Percentiles rank a stretch among this genome's conserved stretches.
These are phyloP conservation scores for Rugalucina vietnamica DNA, from an alignment of 2,888 invertebrate species.

Conservation along the genomic window DNA sequence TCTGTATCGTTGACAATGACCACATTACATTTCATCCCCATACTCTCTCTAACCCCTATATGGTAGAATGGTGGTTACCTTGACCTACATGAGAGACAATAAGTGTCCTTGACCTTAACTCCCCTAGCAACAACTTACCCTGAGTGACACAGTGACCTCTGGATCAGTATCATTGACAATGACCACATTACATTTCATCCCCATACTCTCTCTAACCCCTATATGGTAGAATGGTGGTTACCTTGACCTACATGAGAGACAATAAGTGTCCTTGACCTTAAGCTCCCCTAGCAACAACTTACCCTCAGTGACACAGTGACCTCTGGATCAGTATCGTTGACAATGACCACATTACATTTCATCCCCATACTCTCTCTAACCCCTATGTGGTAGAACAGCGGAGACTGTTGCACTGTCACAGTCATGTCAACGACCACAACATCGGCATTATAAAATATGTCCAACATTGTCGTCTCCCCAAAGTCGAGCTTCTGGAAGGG, in stretches of 20 bases:
- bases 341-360: slow-evolving; percentile 92
- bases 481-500: slow-evolving; percentile 97
- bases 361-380: slow-evolving; percentile 98
- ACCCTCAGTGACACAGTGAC: slow-evolving; percentile 95
- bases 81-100: too few relatives aligned
- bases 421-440: slow-evolving; percentile 98
- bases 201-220: slow-evolving; percentile 98
- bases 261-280: too few relatives aligned
- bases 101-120: too few relatives aligned
- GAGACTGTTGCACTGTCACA: slow-evolving; percentile 93
- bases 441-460: slow-evolving; percentile 99
- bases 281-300: too few relatives aligned
- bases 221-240: slow-evolving; percentile 99
- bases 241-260: too few relatives aligned
- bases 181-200: slow-evolving; percentile 95
- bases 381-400: slow-evolving; percentile 97
- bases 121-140: too few relatives aligned
- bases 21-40: slow-evolving; percentile 94
- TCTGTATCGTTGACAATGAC: slow-evolving; percentile 86
- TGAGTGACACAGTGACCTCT: slow-evolving; percentile 93
- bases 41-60: slow-evolving; percentile 98
- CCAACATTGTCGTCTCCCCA: slow-evolving; percentile 97
- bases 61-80: slow-evolving; percentile 98
- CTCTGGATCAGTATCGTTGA: slow-evolving; percentile 90
- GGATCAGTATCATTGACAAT: slow-evolving; percentile 88